Percentiles rank a stretch among this genome's conserved stretches.
These are phyloP conservation scores for Hirtodrosophila confusa DNA, from an alignment of 2,888 invertebrate species.

Conservation along the genomic window DNA sequence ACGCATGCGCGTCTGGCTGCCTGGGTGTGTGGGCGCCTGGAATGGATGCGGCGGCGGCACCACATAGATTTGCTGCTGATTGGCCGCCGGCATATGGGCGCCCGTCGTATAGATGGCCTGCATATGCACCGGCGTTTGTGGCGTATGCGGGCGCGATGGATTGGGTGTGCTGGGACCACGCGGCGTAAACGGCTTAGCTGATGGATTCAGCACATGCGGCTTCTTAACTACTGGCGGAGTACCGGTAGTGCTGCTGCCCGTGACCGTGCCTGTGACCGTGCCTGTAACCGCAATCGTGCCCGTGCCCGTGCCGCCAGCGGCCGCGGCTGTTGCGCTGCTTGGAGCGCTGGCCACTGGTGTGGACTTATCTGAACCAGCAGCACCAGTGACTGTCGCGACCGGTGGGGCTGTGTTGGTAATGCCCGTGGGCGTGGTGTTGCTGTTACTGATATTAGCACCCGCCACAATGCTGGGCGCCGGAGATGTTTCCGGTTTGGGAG, in stretches of 20 bases:
- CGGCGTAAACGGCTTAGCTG: slow-evolving; percentile 94
- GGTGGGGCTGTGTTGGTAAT: slow-evolving; percentile 48
- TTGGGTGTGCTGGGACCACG: slow-evolving; percentile 88
- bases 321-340: slow-evolving; percentile 14
- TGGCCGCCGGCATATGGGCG: slow-evolving; percentile 79
- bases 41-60: slow-evolving; percentile 82
- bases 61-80: slow-evolving; percentile 82
- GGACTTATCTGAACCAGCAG: slow-evolving; percentile 37
- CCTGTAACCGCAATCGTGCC: not conserved
- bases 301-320: slow-evolving; percentile 12
- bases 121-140: slow-evolving; percentile 89
- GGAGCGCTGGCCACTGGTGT: slow-evolving; percentile 30
- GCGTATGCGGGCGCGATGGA: slow-evolving; percentile 91
- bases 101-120: slow-evolving; percentile 81
- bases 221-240: slow-evolving; percentile 80
- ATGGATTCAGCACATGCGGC: slow-evolving; percentile 94
- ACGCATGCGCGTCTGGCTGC: slow-evolving; percentile 83
- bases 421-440: slow-evolving; percentile 60
- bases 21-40: slow-evolving; percentile 82
- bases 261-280: slow-evolving; percentile 13
- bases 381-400: slow-evolving; percentile 24
- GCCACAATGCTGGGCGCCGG: slow-evolving; percentile 45
- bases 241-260: slow-evolving; percentile 37
- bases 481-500: slow-evolving; percentile 61
- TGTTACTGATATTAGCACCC: slow-evolving; percentile 25